Evolutionary conservation across 1,140 invertebrate species (phyloP), one percentile per base, ranked within the genome.

Genomic region (Neomicropteryx cornuta): DNA sequence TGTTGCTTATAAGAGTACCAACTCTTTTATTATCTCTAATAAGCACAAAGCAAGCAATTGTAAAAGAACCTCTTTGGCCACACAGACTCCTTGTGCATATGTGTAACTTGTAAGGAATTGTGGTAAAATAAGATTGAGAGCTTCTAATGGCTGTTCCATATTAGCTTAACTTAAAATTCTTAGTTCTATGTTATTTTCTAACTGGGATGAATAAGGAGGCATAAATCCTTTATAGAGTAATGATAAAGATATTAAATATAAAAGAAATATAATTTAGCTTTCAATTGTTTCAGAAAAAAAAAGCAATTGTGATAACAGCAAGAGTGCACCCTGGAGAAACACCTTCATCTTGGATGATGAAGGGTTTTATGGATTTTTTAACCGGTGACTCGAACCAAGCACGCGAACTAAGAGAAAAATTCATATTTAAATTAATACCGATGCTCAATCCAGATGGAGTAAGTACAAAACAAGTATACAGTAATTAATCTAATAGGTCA

Each of bases 401-500:
- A 2, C 76, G 76, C 50, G 79, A 86, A 53, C 64, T 97, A n/a
- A 71, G 92, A 30, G 85, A 93, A 51, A 83, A 86, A 56, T 96
- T 91, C 64, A 89, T 97, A 43, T 97, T 97, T 59, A 97, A 97
- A 67, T 58, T 97, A 35, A 83, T 97, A 43, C 92, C 93, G 31
- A 93, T 95, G 85, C 57, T 95, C 17, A 97, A 97, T 67, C 92
- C 92, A 1, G 93, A 97, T 61, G 93, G 93, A 4, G 90, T 95
- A 40, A 61, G 63, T 59, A 38, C 43, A 10, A 41, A 38, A 35
- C 43, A n/a, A 41, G 39, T 42, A 50, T 22, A 11, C 34, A 4
- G 4, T 36, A 11, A 34, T 35, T 34, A 19, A 18, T 4, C 20
- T 33, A 22, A 39, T 39, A 8, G n/a, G 4, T 36, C n/a, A n/a